Percentiles rank a stretch among this genome's conserved stretches.
Conservation (phyloP, 2,888 invertebrate genomes). For the Phlogophora meticulosa region DNA sequence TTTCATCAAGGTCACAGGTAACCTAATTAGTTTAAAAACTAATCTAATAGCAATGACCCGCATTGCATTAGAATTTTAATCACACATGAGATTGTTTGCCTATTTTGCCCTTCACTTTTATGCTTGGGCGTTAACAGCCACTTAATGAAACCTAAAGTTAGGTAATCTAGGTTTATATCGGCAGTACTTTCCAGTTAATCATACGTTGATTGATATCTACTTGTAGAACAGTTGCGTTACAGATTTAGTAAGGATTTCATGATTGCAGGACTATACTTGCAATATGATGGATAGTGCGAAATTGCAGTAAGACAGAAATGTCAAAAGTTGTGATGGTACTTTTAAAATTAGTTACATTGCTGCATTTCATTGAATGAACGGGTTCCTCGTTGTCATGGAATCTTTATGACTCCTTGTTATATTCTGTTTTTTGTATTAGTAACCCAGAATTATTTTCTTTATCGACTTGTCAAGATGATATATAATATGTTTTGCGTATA, state of each 20-base stretch:
- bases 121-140: conserved; percentile 23
- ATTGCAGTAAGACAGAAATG: neutral
- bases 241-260: neutral
- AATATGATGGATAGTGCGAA: neutral
- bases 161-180: conserved; percentile 18
- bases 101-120: conserved; percentile 67
- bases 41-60: conserved; percentile 49
- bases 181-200: conserved; percentile 12
- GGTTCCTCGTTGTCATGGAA: neutral
- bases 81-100: conserved; percentile 47
- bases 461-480: too few species aligned
- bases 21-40: conserved; percentile 25
- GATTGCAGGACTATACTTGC: neutral
- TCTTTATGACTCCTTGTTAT: neutral
- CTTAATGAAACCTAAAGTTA: conserved; percentile 36
- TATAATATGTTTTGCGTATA: neutral
- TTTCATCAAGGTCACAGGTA: neutral
- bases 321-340: neutral
- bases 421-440: neutral
- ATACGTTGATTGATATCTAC: conserved; percentile 21
- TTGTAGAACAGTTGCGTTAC: conserved; percentile 2
- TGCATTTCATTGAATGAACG: neutral
- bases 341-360: neutral
- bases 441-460: neutral
- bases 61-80: conserved; percentile 56